Conservation (phyloP, 1,140 invertebrate genomes). For the Cecropterus lyciades region DNA sequence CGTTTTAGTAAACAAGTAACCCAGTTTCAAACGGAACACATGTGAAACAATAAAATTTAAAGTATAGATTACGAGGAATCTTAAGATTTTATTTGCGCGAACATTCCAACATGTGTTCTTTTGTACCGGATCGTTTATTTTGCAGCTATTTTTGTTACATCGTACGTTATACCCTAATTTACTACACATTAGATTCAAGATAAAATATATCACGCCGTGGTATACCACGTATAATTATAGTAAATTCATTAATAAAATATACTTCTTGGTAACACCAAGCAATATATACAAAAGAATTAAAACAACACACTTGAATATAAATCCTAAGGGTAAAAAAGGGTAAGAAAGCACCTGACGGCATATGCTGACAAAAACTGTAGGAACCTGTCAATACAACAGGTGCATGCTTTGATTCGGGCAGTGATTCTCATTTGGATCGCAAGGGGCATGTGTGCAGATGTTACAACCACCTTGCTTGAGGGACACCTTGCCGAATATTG, state of each 20-base stretch:
- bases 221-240: no score
- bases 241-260: no score
- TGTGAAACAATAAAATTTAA: conserved; percentile 22
- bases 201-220: no score
- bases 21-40: conserved; percentile 22
- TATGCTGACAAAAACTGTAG: conserved; percentile 1
- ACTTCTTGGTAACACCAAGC: no score
- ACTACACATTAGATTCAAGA: no score
- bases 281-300: no score
- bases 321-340: conserved; percentile 1
- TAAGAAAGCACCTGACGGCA: conserved; percentile 14
- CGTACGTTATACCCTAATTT: no score
- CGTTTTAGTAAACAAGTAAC: conserved; percentile 30
- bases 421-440: conserved; percentile 56
- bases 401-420: conserved; percentile 63
- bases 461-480: conserved; percentile 58
- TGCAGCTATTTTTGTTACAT: no score
- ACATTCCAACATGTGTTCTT: conserved; percentile 7
- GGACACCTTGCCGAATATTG: conserved; percentile 63
- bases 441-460: conserved; percentile 58
- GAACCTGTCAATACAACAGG: conserved; percentile 50
- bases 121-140: neutral
- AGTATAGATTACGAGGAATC: conserved; percentile 7
- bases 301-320: neutral
- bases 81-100: conserved; percentile 12